Evolutionary conservation across 37 sponge, comb jelly and placozoan species (phyloP), one percentile per base, ranked within the genome.

Genomic region (Aphrocallistes beatrix): DNA sequence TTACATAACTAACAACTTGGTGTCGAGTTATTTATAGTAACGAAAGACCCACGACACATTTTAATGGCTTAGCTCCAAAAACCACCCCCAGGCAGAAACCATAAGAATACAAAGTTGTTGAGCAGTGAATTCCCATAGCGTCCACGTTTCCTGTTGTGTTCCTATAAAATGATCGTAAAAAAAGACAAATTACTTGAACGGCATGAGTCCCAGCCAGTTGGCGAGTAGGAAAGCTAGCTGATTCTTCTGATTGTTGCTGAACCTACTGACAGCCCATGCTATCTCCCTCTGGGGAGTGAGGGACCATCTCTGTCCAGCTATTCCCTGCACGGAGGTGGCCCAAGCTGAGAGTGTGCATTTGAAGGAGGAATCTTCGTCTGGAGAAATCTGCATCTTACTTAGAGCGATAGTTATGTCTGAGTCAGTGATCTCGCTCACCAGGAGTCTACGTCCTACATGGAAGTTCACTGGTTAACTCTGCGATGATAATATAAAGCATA

Each of bases 381-480:
- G 75, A 60, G 75, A 60, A 6, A 60, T 60, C 75, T 60, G 75
- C 75, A 60, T 60, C 75, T 60, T 60, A 30, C 75, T 60, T 21
- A 60, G 75, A 32, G 75, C 75, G 34, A 60, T 60, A 13, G 75
- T 60, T 3, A 60, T 60, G 21, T 60, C 75, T 13, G 75, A 60
- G 75, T 60, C 75, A 32, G 75, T 60, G 10, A 60, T 60, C 75
- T 60, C 75, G n/a, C n/a, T 60, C 75, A 60, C 75, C n/a, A 60
- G n/a, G 28, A 60, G 75, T 60, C 75, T 60, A 60, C 75, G 75
- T 25, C 75, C 75, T 60, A 60, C n/a, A 6, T 60, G n/a, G n/a
- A n/a, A n/a, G n/a, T n/a, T n/a, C n/a, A n/a, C n/a, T n/a, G n/a
- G n/a, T n/a, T n/a, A n/a, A n/a, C n/a, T n/a, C n/a, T n/a, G n/a